phyloP scores from a whole-genome alignment of 2,888 invertebrate species.

The Hedya salicella region DNA sequence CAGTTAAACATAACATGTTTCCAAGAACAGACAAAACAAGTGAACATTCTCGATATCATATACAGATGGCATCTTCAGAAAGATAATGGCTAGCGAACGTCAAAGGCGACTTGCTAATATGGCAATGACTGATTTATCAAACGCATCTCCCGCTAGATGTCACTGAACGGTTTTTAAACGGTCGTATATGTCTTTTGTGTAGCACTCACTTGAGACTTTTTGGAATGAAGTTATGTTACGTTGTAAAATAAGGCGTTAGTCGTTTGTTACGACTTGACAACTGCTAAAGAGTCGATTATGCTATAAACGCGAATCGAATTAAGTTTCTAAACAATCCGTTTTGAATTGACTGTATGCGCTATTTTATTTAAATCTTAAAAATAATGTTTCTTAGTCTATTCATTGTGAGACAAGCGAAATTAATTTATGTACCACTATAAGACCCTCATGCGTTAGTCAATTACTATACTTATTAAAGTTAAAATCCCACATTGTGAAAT shows the following conservation, averaged over 20 bases:
- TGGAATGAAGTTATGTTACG: neutral
- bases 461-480: no score
- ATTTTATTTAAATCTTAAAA: no score
- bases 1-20: neutral
- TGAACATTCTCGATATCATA: neutral
- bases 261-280: neutral
- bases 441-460: no score
- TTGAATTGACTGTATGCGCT: neutral
- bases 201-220: neutral
- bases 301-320: neutral
- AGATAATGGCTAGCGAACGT: conserved; percentile 12
- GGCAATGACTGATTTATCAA: conserved; percentile 25
- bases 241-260: neutral
- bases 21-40: neutral
- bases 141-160: conserved; percentile 9
- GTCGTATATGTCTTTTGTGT: neutral
- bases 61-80: neutral
- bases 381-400: no score
- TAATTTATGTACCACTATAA: no score
- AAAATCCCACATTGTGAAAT: no score
- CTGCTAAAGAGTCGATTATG: neutral
- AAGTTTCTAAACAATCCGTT: neutral
- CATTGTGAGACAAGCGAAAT: no score
- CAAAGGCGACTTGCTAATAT: conserved; percentile 7
- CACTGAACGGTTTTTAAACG: neutral